Evolutionary conservation across 2,797 vertebrate genomes (phyloP).

Genomic region (Sebastes iracundus): DNA sequence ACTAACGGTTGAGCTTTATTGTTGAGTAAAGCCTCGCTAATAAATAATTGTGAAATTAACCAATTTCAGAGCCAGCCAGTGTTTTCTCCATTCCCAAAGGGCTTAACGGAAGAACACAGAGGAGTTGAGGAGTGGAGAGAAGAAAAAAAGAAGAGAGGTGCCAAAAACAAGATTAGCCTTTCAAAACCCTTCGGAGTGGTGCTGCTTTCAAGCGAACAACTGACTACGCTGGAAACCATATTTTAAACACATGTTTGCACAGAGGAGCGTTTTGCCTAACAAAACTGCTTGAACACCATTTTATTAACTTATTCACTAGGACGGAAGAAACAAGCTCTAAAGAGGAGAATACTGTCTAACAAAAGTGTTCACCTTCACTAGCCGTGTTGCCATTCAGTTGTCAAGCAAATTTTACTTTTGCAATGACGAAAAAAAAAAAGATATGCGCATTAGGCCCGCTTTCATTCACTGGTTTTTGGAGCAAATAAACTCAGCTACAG

Average conservation of each 20-base stretch:
- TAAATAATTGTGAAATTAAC: slow-evolving; percentile 52
- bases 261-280: slow-evolving; percentile 49
- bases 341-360: not conserved
- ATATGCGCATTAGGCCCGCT: too few species aligned
- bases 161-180: slow-evolving; percentile 70
- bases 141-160: slow-evolving; percentile 48
- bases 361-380: not conserved
- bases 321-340: not conserved
- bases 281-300: slow-evolving; percentile 34
- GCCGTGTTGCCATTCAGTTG: too few species aligned
- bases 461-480: too few species aligned
- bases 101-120: slow-evolving; percentile 41
- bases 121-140: slow-evolving; percentile 24
- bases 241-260: slow-evolving; percentile 60
- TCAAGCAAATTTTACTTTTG: too few species aligned
- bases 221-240: slow-evolving; percentile 49
- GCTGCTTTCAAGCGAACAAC: slow-evolving; percentile 50
- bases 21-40: slow-evolving; percentile 9
- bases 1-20: slow-evolving; percentile 18
- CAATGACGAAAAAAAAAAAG: too few species aligned
- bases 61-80: slow-evolving; percentile 19
- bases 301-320: slow-evolving; percentile 15
- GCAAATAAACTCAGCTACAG: too few species aligned
- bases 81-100: slow-evolving; percentile 12
- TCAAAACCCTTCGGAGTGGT: slow-evolving; percentile 49